These are phyloP conservation scores for Elmis aenea DNA, from an alignment of 2,888 invertebrate species.

Conservation along the genomic window DNA sequence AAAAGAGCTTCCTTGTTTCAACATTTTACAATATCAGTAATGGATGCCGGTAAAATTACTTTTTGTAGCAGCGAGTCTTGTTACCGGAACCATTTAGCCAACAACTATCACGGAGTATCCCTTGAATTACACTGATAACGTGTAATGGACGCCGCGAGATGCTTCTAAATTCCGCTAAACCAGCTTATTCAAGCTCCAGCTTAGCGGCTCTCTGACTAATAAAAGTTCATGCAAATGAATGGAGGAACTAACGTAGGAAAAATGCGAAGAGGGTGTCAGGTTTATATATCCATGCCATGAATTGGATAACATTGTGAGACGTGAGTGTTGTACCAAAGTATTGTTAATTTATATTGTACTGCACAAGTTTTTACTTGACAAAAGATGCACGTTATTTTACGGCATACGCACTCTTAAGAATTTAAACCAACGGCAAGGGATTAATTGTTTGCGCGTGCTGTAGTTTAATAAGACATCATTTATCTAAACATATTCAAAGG, in stretches of 20 bases:
- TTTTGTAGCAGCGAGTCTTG: constrained; percentile 37
- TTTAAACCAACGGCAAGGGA: no score
- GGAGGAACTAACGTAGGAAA: constrained; percentile 29
- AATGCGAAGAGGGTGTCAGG: constrained; percentile 32
- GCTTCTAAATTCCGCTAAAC: constrained; percentile 42
- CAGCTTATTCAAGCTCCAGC: constrained; percentile 34
- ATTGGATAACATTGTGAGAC: constrained; percentile 24
- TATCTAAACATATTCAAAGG: no score
- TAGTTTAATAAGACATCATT: no score
- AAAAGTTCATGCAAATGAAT: constrained; percentile 44
- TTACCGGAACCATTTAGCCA: constrained; percentile 39
- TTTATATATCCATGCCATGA: constrained; percentile 23
- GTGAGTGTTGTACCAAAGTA: constrained; percentile 21
- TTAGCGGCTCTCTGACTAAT: constrained; percentile 33
- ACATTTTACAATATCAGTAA: constrained; percentile 18
- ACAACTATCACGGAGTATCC: constrained; percentile 39
- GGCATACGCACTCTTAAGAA: no score
- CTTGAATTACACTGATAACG: constrained; percentile 42
- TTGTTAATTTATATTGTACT: constrained; percentile 8
- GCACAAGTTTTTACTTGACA: background rate
- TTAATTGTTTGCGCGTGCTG: no score
- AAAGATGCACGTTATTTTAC: no score
- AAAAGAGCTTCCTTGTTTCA: constrained; percentile 16
- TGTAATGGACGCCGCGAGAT: constrained; percentile 41
- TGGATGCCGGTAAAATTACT: constrained; percentile 31